These are phyloP conservation scores for Eueides isabella DNA, from an alignment of 1,140 invertebrate genomes.

Conservation along the genomic window DNA sequence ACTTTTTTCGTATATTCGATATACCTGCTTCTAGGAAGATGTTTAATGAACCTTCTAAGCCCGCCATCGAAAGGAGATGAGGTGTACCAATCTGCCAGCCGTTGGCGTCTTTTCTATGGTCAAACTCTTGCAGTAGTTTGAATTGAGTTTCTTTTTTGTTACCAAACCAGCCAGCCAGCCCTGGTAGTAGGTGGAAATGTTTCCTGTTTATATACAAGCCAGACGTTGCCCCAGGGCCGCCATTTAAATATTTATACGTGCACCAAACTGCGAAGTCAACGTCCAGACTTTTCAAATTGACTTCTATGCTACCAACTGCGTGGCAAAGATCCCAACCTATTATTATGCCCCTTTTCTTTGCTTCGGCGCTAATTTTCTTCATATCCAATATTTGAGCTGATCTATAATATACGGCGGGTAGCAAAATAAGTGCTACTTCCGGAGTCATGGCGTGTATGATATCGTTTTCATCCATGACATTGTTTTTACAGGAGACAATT, in stretches of 20 bases:
- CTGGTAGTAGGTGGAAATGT: slow-evolving; percentile 59
- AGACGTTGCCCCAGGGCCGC: slow-evolving; percentile 61
- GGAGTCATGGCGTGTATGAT: slow-evolving; percentile 64
- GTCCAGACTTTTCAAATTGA: slow-evolving; percentile 60
- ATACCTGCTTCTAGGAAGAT: slow-evolving; percentile 63
- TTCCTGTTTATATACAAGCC: slow-evolving; percentile 67
- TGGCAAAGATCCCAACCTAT: slow-evolving; percentile 74
- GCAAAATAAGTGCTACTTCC: slow-evolving; percentile 61
- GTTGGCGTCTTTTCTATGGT: slow-evolving; percentile 59
- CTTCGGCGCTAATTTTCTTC: slow-evolving; percentile 58
- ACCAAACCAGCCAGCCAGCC: slow-evolving; percentile 69
- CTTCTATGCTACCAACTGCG: slow-evolving; percentile 56
- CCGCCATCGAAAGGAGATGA: slow-evolving; percentile 57
- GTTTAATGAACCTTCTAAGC: slow-evolving; percentile 61
- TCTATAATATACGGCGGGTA: slow-evolving; percentile 67
- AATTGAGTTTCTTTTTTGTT: slow-evolving; percentile 67
- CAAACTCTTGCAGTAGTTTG: slow-evolving; percentile 61
- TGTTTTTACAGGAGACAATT: slow-evolving; percentile 51
- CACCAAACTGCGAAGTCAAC: slow-evolving; percentile 73
- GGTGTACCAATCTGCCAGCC: slow-evolving; percentile 72
- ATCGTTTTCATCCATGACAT: slow-evolving; percentile 59
- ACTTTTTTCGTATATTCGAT: slow-evolving; percentile 61
- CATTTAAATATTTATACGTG: slow-evolving; percentile 73
- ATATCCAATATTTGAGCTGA: slow-evolving; percentile 68
- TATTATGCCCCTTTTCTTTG: slow-evolving; percentile 54